Evolutionary conservation across 2,113 vertebrate species (phyloP), one percentile per base, ranked within the genome.

Genomic region (Pycnonotus jocosus): DNA sequence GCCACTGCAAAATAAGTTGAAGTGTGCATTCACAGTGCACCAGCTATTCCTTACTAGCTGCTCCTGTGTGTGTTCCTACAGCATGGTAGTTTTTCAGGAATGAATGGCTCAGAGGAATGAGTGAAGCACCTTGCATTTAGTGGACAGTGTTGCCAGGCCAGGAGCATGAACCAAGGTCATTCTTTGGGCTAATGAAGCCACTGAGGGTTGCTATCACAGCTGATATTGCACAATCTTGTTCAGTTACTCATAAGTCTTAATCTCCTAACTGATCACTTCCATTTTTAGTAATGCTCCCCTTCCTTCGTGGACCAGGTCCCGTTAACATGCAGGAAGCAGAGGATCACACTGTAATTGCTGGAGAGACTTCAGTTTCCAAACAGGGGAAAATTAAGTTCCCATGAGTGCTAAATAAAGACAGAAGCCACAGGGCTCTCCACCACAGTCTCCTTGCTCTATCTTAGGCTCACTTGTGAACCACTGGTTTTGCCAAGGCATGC

Each of bases 61-160:
- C 17, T 38, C 1, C 6, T 45, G 21, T 15, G 15, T 0, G 0
- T 45, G 3, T 22, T 73, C 45, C 23, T 57, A 17, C 12, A 78
- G 6, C 16, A 35, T 1, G 5, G 10, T 33, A 31, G 33, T 23
- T 40, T 17, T 16, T 33, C 37, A n/a, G 68, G 8, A 84, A 10
- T 2, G 1, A 56, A 30, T 7, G 31, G 16, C 37, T 81, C 45
- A 57, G 64, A 25, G 19, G 19, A 51, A 56, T 5, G n/a, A 33
- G 21, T 38, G 37, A 84, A 51, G 31, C 10, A 51, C 11, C 21
- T 60, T 38, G 5, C 5, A 28, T 53, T 47, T 44, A 35, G 8
- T 33, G 58, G 51, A 35, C 5, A 24, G 10, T 7, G 18, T 10
- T 85, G 11, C 24, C 58, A 48, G 31, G 19, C n/a, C 60, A 74